These are phyloP conservation scores for Rafetus swinhoei DNA, from an alignment of 2,113 vertebrate species.

Conservation along the genomic window DNA sequence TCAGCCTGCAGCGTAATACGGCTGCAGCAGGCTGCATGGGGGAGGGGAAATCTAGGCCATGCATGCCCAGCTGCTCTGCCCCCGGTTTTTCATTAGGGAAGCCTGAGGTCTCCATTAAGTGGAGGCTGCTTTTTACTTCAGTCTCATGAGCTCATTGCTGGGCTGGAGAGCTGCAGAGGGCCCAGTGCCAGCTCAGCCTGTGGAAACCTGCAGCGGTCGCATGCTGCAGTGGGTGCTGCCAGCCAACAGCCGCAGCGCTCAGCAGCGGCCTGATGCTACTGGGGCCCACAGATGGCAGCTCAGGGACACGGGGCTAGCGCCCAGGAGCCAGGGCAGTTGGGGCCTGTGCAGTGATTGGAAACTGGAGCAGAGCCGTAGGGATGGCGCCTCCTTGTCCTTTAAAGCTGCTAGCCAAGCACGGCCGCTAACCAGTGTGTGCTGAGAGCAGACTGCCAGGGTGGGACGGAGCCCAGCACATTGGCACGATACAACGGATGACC, in stretches of 20 bases:
- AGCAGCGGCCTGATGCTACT: neutral
- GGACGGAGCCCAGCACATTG: neutral
- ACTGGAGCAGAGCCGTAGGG: neutral
- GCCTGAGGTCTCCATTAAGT: neutral
- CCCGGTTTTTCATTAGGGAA: slow-evolving; percentile 12
- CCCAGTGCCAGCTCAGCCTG: neutral
- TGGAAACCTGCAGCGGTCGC: neutral
- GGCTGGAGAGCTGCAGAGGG: neutral
- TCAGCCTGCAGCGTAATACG: neutral
- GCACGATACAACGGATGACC: neutral
- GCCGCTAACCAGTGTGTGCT: neutral
- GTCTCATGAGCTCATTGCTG: neutral
- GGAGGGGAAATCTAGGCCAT: neutral
- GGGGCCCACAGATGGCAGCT: neutral
- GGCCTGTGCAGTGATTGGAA: neutral
- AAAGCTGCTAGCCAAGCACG: neutral
- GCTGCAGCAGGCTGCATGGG: neutral
- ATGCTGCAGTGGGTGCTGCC: neutral
- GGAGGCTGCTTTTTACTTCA: neutral
- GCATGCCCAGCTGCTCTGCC: neutral
- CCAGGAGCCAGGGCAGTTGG: neutral
- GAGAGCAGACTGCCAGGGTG: too few species aligned
- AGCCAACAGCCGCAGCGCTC: neutral
- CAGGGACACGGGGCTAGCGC: neutral
- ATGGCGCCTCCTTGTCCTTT: neutral